These are phyloP conservation scores for Hycleus phaleratus DNA, from an alignment of 1,140 invertebrate species.

Conservation along the genomic window DNA sequence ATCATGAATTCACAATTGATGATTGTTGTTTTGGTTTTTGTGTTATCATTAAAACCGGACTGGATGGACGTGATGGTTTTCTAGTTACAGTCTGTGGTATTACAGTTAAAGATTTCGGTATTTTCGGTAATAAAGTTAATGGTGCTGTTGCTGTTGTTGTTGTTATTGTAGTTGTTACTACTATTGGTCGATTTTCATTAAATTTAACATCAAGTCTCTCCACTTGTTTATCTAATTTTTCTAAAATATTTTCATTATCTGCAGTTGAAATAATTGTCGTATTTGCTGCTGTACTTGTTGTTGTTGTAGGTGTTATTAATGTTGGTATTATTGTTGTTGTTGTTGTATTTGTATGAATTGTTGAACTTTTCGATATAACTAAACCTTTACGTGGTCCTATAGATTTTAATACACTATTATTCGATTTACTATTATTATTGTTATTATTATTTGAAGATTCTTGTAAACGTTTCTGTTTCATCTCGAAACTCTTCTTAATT, in stretches of 20 bases:
- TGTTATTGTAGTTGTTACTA: constrained; percentile 4
- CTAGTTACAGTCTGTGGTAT: constrained; percentile 56
- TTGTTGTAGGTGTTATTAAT: constrained; percentile 15
- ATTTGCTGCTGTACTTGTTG: constrained; percentile 35
- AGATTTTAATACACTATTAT: constrained; percentile 13
- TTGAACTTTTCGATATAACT: constrained; percentile 27
- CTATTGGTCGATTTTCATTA: constrained; percentile 10
- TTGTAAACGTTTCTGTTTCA: constrained; percentile 47
- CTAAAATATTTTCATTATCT: constrained; percentile 27
- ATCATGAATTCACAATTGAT: constrained; percentile 22
- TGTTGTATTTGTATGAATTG: constrained; percentile 4
- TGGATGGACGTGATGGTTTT: constrained; percentile 30
- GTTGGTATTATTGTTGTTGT: not conserved
- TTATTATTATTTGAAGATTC: constrained; percentile 21
- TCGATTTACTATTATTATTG: constrained; percentile 11
- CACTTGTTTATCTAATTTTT: constrained; percentile 33
- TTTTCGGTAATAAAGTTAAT: constrained; percentile 51
- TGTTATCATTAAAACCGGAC: constrained; percentile 31
- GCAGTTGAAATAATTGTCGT: constrained; percentile 21
- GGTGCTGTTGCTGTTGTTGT: constrained; percentile 16
- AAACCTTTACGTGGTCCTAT: constrained; percentile 27
- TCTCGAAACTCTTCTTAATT: constrained; percentile 50
- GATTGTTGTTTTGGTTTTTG: constrained; percentile 19
- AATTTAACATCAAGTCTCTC: constrained; percentile 31
- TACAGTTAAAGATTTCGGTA: constrained; percentile 66